Conservation (phyloP, 2,888 invertebrate species). For the Drosophila phalerata region DNA sequence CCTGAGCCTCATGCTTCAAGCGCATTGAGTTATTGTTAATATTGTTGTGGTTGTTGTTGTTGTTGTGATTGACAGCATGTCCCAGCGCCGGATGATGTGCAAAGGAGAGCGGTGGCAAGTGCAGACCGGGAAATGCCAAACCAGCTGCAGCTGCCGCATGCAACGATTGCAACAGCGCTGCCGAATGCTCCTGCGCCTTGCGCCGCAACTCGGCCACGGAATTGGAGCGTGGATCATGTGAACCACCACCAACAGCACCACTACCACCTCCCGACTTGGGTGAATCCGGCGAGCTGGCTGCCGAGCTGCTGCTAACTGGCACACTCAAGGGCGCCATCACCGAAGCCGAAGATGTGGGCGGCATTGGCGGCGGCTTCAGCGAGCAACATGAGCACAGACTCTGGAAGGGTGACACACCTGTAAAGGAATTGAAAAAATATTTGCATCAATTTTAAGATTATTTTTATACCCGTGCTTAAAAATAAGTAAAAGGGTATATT, state of each 20-base stretch:
- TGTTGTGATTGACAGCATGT: conserved; percentile 61
- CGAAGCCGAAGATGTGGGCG: conserved; percentile 53
- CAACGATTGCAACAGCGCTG: conserved; percentile 92
- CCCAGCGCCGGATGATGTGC: conserved; percentile 83
- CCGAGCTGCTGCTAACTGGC: conserved; percentile 80
- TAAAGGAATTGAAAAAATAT: background rate
- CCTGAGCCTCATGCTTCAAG: conserved; percentile 84
- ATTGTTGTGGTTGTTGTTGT: conserved; percentile 71
- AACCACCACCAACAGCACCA: background rate
- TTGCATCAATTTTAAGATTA: conserved; percentile 31
- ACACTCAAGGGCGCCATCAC: conserved; percentile 80
- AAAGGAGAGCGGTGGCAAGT: conserved; percentile 86
- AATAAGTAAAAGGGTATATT: too few species aligned
- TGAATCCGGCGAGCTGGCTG: conserved; percentile 83
- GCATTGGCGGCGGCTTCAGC: conserved; percentile 87
- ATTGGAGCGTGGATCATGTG: conserved; percentile 90
- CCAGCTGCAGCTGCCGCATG: conserved; percentile 87
- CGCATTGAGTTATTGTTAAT: conserved; percentile 71
- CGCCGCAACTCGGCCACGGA: conserved; percentile 96
- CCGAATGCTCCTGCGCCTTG: conserved; percentile 97
- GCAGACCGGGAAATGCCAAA: conserved; percentile 86
- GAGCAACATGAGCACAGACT: conserved; percentile 93
- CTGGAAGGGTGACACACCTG: conserved; percentile 89
- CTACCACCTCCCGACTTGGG: conserved; percentile 82
- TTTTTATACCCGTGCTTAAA: too few species aligned